Conservation (phyloP, 1,140 invertebrate genomes). For the Geopemphigus sp. region DNA sequence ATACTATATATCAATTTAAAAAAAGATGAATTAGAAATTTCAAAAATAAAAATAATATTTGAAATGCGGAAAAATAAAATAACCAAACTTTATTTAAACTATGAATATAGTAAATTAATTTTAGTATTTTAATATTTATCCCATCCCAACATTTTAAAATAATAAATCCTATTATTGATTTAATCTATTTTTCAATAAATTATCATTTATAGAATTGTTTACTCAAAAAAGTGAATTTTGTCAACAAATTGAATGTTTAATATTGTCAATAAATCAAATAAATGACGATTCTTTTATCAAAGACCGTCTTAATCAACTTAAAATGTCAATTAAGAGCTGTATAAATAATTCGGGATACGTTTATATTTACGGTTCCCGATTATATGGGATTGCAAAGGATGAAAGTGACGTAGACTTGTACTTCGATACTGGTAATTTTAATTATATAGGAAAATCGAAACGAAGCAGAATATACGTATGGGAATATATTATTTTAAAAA, state of each 20-base stretch:
- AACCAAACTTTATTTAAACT: no score
- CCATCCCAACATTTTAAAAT: no score
- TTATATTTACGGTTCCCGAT: slow-evolving; percentile 57
- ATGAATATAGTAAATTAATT: no score
- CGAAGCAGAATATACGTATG: neutral
- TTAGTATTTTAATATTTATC: no score
- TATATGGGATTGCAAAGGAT: slow-evolving; percentile 55
- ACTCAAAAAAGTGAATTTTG: neutral
- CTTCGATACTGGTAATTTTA: slow-evolving; percentile 56
- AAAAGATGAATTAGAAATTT: no score
- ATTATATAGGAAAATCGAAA: neutral
- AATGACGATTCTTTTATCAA: neutral
- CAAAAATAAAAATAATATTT: no score
- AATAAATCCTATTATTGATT: no score
- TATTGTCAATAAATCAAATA: neutral
- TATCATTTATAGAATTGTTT: neutral
- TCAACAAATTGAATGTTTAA: slow-evolving; percentile 24
- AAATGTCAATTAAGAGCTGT: slow-evolving; percentile 4
- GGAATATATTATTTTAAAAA: no score
- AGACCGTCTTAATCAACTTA: neutral
- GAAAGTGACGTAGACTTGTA: slow-evolving; percentile 60
- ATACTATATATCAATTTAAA: no score
- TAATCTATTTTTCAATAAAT: no score
- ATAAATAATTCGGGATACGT: neutral
- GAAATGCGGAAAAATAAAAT: no score